A percentile compares a stretch with the other conserved stretches of the same genome.
These are phyloP conservation scores for Charaxes varanes DNA, from an alignment of 1,140 invertebrate genomes.

Conservation along the genomic window DNA sequence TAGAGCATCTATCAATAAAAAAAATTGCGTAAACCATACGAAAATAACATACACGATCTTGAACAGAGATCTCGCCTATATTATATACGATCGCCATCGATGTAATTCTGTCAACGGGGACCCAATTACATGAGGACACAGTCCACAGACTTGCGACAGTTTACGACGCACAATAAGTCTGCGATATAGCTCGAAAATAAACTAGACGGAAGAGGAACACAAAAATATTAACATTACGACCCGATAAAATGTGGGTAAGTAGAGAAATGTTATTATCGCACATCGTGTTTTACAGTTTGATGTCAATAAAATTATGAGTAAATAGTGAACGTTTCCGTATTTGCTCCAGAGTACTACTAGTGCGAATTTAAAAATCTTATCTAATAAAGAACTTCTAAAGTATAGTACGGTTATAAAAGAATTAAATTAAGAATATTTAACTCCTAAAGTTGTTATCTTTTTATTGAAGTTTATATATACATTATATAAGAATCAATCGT, in stretches of 20 bases:
- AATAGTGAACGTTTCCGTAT: too few relatives aligned
- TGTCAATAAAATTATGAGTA: too few relatives aligned
- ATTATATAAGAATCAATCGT: too few relatives aligned
- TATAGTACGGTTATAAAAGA: too few relatives aligned
- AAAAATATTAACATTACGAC: neutral
- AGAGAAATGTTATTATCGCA: neutral
- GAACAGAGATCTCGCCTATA: conserved; percentile 29
- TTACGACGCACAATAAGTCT: conserved; percentile 1
- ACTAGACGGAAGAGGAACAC: neutral
- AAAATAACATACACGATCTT: conserved; percentile 41
- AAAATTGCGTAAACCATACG: conserved; percentile 45
- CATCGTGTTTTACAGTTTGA: neutral
- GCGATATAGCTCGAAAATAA: neutral
- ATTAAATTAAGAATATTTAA: too few relatives aligned
- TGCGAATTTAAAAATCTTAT: too few relatives aligned
- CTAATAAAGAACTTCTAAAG: too few relatives aligned
- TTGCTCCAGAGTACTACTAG: too few relatives aligned
- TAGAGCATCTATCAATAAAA: conserved; percentile 52
- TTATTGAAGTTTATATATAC: too few relatives aligned
- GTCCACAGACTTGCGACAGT: conserved; percentile 22
- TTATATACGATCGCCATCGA: conserved; percentile 42
- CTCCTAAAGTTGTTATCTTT: too few relatives aligned
- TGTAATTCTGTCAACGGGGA: conserved; percentile 52
- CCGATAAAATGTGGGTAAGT: neutral
- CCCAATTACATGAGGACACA: conserved; percentile 41